Evolutionary conservation across 2,888 invertebrate species (phyloP).

Genomic region (Rhimphoctona megacephalus): DNA sequence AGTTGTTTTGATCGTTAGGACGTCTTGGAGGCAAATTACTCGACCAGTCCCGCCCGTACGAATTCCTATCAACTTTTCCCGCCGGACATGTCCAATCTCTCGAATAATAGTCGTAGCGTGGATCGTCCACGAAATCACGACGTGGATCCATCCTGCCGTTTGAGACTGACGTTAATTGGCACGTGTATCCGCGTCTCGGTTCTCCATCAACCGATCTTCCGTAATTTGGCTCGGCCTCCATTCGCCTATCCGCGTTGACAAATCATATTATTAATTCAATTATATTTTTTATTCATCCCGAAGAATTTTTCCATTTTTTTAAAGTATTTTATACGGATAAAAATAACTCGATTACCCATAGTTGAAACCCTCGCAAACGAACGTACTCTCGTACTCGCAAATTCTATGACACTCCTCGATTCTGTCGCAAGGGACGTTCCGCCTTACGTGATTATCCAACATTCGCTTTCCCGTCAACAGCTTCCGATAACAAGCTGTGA

Average conservation of each 20-base stretch:
- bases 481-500: slow-evolving; percentile 92
- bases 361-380: slow-evolving; percentile 94
- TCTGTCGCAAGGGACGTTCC: slow-evolving; percentile 89
- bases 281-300: not conserved
- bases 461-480: slow-evolving; percentile 91
- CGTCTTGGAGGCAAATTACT: slow-evolving; percentile 12
- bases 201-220: not conserved
- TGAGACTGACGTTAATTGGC: slow-evolving; percentile 68
- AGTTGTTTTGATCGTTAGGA: slow-evolving; percentile 4
- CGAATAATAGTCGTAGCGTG: slow-evolving; percentile 93
- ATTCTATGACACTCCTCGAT: slow-evolving; percentile 92
- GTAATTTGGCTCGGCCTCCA: not conserved
- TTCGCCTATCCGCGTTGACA: slow-evolving; percentile 5
- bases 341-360: slow-evolving; percentile 87
- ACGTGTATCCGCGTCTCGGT: slow-evolving; percentile 51
- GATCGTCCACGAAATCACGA: slow-evolving; percentile 88
- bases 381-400: slow-evolving; percentile 90
- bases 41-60: slow-evolving; percentile 5
- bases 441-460: slow-evolving; percentile 89
- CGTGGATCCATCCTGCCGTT: slow-evolving; percentile 89
- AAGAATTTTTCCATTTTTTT: not conserved
- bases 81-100: slow-evolving; percentile 89
- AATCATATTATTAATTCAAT: not conserved
- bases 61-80: slow-evolving; percentile 17
- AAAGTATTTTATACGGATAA: not conserved